These are phyloP conservation scores for Cataglyphis rosenhaueri DNA, from an alignment of 2,888 invertebrate species.

Conservation along the genomic window DNA sequence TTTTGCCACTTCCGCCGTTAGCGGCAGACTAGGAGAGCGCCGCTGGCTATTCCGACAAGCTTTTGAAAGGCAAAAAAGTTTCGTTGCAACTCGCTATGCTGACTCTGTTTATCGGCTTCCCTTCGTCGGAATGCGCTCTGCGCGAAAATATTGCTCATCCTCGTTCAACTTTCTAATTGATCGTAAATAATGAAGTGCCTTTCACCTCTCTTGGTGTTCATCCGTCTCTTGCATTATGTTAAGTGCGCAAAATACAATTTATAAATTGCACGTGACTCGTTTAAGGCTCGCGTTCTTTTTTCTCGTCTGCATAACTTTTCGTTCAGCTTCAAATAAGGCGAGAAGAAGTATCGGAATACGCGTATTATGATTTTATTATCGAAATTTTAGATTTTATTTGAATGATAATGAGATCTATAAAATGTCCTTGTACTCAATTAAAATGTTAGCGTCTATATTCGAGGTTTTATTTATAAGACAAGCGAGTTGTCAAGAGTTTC, in stretches of 20 bases:
- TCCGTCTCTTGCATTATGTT: slow-evolving; percentile 7
- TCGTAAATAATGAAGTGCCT: slow-evolving; percentile 29
- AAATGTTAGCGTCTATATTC: slow-evolving; percentile 2
- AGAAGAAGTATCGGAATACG: not conserved
- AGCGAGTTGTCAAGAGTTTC: not conserved
- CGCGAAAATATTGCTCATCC: slow-evolving; percentile 6
- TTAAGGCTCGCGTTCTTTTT: not conserved
- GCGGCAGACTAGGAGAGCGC: slow-evolving; percentile 8
- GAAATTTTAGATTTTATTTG: not conserved
- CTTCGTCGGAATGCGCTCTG: not conserved
- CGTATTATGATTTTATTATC: not conserved
- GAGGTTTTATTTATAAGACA: slow-evolving; percentile 2
- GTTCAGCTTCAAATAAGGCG: not conserved
- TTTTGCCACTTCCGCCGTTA: slow-evolving; percentile 33
- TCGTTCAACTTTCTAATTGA: slow-evolving; percentile 3
- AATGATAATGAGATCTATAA: not conserved
- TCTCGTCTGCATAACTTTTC: not conserved
- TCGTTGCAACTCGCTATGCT: slow-evolving; percentile 44
- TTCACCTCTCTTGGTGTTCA: not conserved
- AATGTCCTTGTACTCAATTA: not conserved
- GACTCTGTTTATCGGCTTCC: slow-evolving; percentile 49
- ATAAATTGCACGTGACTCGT: not conserved
- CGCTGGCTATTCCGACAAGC: slow-evolving; percentile 35
- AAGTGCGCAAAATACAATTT: slow-evolving; percentile 9
- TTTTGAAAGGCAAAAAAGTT: slow-evolving; percentile 56